Base-by-base conservation (phyloP, 1,140 invertebrate genomes). In the Aleiodes sp. region DNA sequence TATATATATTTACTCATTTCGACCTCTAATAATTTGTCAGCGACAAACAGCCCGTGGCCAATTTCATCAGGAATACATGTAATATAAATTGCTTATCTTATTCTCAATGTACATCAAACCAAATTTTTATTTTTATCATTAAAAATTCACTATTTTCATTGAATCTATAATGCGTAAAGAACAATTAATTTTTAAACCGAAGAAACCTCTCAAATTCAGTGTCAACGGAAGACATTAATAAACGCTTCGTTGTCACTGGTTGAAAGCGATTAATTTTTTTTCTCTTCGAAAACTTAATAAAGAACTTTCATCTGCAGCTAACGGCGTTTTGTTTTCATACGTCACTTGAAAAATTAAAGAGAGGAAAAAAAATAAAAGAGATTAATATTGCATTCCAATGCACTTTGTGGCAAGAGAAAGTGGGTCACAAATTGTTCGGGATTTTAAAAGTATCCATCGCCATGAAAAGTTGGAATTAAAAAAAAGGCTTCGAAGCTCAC, bases 401-500 rank as follows among this genome's bases (percentile, higher is more conserved):
- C 41, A 2, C 14, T n/a, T 21, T 24, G 12, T 24, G 46, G 46
- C 29, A 35, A 10, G 46, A 57, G 46, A 35, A 66, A 52, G 29
- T 52, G 41, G 14, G 57, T 61, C 28, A 52, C 1, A 52, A 52
- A 52, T 52, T 52, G 46, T 52, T 16, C 7, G 46, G 4, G 21
- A 52, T 52, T n/a, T n/a, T 31, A 29, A 37, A 35, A 29, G 21
- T 64, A 31, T 31, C 28, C 60, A 62, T 33, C 37, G 24, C 46
- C 16, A 61, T 19, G 46, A 39, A 56, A 63, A 57, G 62, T 65
- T 69, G n/a, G n/a, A n/a, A n/a, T n/a, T n/a, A n/a, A 33, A 67
- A 43, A 70, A 69, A 73, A 64, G 67, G 57, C 71, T 63, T 67
- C 57, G 67, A 70, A 63, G 71, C 60, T 68, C 43, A 64, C 67